Base-by-base conservation (phyloP, 2,113 vertebrate genomes). In the Amblyopsis rosae region DNA sequence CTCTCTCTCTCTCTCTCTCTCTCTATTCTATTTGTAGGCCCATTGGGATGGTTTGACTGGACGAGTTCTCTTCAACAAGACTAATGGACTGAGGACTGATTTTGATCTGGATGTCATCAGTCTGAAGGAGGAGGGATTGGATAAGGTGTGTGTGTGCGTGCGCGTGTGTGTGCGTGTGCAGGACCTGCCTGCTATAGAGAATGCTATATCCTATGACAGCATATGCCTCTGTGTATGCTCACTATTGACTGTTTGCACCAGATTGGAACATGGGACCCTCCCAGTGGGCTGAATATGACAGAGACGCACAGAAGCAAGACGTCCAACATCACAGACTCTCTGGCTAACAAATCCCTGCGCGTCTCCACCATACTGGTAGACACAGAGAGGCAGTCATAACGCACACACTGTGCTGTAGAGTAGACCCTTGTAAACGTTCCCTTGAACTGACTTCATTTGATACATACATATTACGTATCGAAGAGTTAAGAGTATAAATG, bases 71-170 rank as follows among this genome's bases (percentile, higher is more conserved):
- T 99, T 99, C 87, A 99, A 99, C 81, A 98, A 95, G 94, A 95
- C 92, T 60, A 99, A 99, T 65, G 97, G 97, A 41, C 93, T 99
- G 79, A 92, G 97, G 77, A 99, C 97, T 60, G 96, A 99, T 90
- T 99, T 99, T 84, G 96, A 99, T 91, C 93, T 99, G 75, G 97
- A 98, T 84, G 96, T 99, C 72, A 96, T 99, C 86, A 99, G 97
- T 81, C 94, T 99, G 73, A 98, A 98, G 62, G 97, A 99, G 86
- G 96, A 98, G 73, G 97, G 97, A 56, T 93, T 99, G 81, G 96
- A 98, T 89, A 99, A 98, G 96, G 97, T 99, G 80, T 12, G 35
- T 67, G 58, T 41, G 32, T 68, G 19, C 46, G 15, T 57, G 33
- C 47, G 60, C 55, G 15, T 62, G 16, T 26, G 50, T 59, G 46